Conservation (phyloP, 2,113 vertebrate genomes). For the Brienomyrus brachyistius region DNA sequence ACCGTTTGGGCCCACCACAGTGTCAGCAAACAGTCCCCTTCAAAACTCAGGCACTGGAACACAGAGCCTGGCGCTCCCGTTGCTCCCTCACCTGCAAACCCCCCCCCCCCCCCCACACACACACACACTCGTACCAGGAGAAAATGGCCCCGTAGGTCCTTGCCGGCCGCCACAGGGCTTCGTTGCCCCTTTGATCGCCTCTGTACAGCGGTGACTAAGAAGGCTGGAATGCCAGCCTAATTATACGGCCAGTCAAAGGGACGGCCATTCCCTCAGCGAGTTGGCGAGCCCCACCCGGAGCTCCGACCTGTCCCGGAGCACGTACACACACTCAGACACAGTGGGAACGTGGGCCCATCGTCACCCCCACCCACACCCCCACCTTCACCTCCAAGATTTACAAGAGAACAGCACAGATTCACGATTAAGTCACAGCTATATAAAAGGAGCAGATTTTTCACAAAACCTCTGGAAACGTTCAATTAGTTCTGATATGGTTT, state of each 20-base stretch:
- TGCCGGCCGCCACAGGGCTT: neutral
- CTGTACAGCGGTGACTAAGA: slow-evolving; percentile 61
- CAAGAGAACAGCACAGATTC: neutral
- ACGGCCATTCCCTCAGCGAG: slow-evolving; percentile 40
- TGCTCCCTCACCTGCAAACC: neutral
- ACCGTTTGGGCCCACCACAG: no score
- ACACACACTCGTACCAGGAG: neutral
- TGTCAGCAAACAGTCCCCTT: no score
- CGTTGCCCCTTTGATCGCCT: slow-evolving; percentile 48
- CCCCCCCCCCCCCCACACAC: neutral
- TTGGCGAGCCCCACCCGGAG: neutral
- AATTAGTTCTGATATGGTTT: neutral
- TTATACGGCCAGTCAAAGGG: slow-evolving; percentile 63
- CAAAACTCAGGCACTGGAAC: no score
- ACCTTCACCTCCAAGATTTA: neutral
- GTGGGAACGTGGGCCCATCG: neutral
- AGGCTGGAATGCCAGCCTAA: slow-evolving; percentile 61
- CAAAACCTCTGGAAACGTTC: neutral
- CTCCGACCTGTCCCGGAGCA: neutral
- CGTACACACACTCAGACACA: slow-evolving; percentile 6
- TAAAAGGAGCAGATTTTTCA: neutral
- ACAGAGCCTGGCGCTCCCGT: neutral
- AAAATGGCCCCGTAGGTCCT: slow-evolving; percentile 24
- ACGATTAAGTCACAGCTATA: neutral
- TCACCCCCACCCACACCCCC: neutral